Evolutionary conservation across 2,113 vertebrate genomes (phyloP), one percentile per base, ranked within the genome.

Genomic region (Corythaeola cristata): DNA sequence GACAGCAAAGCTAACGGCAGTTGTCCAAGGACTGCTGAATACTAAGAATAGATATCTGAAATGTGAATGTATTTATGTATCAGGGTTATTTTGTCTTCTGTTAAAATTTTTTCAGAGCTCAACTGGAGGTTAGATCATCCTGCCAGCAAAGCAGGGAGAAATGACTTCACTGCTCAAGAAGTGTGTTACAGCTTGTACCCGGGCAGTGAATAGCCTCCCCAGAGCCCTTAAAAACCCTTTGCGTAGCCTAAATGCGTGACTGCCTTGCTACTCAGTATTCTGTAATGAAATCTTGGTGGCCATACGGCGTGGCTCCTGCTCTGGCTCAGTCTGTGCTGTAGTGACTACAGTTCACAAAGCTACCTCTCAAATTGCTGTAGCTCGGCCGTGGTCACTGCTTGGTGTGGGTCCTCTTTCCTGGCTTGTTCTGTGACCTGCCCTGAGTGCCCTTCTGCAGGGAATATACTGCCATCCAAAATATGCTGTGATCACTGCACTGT

Each of bases 301-400:
- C 39, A 4, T 22, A 20, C 18, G 71, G n/a, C 41, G 8, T 1
- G 0, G 47, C 47, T 92, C 1, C 0, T 63, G 41, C 17, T 55
- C n/a, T 55, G n/a, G 5, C 39, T 76, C 30, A 56, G 26, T 28
- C 58, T 41, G 0, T 32, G 67, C 44, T 75, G 2, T 20, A 28
- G 14, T 33, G 23, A 16, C 32, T 83, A 13, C 44, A 68, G 62
- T 16, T 77, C 45, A 66, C 59, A 73, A 84, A 84, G 60, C 33
- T 44, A 2, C 50, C 10, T 94, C 81, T 69, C 30, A 23, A 24
- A 33, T 41, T 8, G 3, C 44, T 55, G n/a, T 18, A 56, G 78
- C 35, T 79, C 2, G 2, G 53, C 17, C 2, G 1, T 20, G 71
- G 27, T 75, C 55, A 3, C 73, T 52, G 18, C 24, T 53, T 53